Conservation (phyloP, 2,797 vertebrate species). For the Acipenser transmontanus region DNA sequence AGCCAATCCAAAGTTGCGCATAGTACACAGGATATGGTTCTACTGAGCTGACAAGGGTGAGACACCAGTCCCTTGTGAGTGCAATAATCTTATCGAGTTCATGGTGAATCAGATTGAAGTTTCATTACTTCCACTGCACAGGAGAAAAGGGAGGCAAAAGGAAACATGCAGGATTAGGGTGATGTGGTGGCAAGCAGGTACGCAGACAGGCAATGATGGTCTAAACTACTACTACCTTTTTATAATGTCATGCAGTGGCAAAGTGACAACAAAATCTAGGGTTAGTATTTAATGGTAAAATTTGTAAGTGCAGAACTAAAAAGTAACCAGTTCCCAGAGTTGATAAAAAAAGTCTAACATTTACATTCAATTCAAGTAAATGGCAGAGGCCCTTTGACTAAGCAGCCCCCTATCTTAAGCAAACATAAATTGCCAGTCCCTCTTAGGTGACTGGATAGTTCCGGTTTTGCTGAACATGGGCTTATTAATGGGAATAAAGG, state of each 20-base stretch:
- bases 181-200: conserved; percentile 27
- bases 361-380: conserved; percentile 17
- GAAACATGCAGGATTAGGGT: conserved; percentile 35
- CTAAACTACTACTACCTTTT: no score
- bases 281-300: no score
- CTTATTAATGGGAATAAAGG: no score
- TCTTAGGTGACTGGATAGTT: no score
- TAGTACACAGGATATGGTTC: conserved; percentile 9
- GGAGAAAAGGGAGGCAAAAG: conserved; percentile 45
- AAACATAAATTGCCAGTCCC: no score
- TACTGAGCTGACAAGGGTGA: conserved; percentile 1
- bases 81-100: conserved; percentile 62
- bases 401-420: no score
- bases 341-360: conserved; percentile 25
- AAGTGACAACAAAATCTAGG: no score
- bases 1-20: not conserved
- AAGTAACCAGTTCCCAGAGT: conserved; percentile 22
- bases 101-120: conserved; percentile 96
- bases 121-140: conserved; percentile 93
- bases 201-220: no score
- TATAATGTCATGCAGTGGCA: no score
- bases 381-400: not conserved
- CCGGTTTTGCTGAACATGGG: no score
- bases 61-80: conserved; percentile 36
- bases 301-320: not conserved